A percentile compares a stretch with the other conserved stretches of the same genome.
Evolutionary conservation across 2,797 vertebrate species (phyloP).

Genomic region (Hephaestus fuliginosus): DNA sequence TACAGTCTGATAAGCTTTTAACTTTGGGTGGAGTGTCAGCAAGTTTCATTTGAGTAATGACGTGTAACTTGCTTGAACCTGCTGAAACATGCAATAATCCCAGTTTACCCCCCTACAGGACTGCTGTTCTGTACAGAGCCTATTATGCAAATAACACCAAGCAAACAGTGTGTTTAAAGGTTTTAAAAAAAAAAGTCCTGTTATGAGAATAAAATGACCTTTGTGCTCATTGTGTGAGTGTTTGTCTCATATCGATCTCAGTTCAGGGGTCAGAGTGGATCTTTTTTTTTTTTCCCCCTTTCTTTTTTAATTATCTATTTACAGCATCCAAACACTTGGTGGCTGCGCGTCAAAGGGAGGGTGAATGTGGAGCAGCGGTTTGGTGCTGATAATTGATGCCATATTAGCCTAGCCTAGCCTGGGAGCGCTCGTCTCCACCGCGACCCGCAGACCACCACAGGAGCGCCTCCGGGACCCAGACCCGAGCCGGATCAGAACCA

Average conservation of each 20-base stretch:
- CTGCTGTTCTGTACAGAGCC: too few relatives aligned
- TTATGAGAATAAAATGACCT: background rate
- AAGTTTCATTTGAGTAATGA: background rate
- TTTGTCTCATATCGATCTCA: background rate
- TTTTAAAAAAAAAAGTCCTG: too few relatives aligned
- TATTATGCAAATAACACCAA: background rate
- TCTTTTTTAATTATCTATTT: background rate
- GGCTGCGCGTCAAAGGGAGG: slow-evolving; percentile 1
- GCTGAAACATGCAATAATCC: background rate
- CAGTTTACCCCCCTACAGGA: fast-evolving
- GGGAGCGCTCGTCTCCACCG: slow-evolving; percentile 15
- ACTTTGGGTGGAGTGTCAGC: background rate
- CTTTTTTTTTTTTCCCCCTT: background rate
- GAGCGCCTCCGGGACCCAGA: background rate
- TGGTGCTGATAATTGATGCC: slow-evolving; percentile 56
- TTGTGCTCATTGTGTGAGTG: slow-evolving; percentile 4
- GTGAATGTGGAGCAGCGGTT: background rate
- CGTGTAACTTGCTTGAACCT: background rate
- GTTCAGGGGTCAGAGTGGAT: background rate
- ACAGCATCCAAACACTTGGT: background rate
- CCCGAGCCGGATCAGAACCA: background rate
- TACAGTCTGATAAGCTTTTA: background rate
- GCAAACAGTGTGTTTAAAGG: too few relatives aligned
- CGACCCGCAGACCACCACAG: background rate
- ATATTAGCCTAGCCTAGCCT: slow-evolving; percentile 62